phyloP scores from a whole-genome alignment of 2,888 invertebrate genomes.

The Pristionchus japonicus region DNA sequence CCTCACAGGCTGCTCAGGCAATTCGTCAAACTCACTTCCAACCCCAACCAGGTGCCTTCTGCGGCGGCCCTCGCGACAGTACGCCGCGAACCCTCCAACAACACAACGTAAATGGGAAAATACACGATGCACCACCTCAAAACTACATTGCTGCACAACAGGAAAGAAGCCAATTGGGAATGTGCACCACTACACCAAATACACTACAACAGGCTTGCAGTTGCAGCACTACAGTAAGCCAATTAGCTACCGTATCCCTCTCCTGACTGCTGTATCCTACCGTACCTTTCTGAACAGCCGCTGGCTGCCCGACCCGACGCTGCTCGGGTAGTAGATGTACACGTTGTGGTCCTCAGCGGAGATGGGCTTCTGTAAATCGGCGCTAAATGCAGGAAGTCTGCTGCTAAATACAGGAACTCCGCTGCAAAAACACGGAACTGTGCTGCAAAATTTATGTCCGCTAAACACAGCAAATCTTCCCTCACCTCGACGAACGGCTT shows the following conservation, averaged over 20 bases:
- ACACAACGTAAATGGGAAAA: not conserved
- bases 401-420: not conserved
- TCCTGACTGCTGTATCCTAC: not conserved
- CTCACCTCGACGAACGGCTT: conserved; percentile 50
- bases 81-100: conserved; percentile 43
- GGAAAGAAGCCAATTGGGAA: not conserved
- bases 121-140: not conserved
- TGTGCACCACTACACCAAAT: not conserved
- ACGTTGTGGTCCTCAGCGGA: conserved; percentile 99
- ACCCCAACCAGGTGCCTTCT: conserved; percentile 35
- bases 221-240: conserved; percentile 81
- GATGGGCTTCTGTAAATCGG: not conserved
- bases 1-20: not conserved
- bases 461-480: no score
- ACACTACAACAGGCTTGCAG: conserved; percentile 85
- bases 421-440: no score
- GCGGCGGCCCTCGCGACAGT: conserved; percentile 3
- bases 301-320: conserved; percentile 96
- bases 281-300: conserved; percentile 92
- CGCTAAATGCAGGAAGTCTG: not conserved
- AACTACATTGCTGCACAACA: not conserved
- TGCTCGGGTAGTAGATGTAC: conserved; percentile 98
- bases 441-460: no score
- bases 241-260: not conserved
- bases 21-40: conserved; percentile 36